Conservation (phyloP, 2,888 invertebrate species). For the Xestia xanthographa region DNA sequence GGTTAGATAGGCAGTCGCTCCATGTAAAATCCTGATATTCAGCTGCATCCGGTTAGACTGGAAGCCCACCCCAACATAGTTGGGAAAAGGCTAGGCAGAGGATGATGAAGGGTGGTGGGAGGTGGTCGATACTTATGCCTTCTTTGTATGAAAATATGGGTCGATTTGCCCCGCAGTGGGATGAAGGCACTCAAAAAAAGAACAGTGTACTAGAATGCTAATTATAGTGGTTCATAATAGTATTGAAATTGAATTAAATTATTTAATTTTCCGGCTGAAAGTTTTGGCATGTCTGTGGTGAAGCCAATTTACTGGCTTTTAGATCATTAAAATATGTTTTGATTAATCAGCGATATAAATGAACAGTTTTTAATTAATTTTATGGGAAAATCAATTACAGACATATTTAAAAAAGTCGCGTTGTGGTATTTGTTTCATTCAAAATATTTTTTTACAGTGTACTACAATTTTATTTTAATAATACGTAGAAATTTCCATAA, state of each 20-base stretch:
- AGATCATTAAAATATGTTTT: constrained; percentile 9
- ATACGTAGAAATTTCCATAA: neutral
- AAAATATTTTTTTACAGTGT: neutral
- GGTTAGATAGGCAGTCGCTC: too few species aligned
- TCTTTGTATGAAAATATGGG: neutral
- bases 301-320: constrained; percentile 1
- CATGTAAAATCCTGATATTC: too few species aligned
- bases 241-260: neutral
- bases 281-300: neutral
- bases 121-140: too few species aligned
- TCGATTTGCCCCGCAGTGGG: neutral
- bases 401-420: neutral
- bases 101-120: too few species aligned
- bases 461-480: neutral
- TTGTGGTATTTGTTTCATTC: neutral
- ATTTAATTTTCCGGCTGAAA: neutral
- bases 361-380: neutral
- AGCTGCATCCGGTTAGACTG: too few species aligned
- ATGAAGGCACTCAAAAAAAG: neutral
- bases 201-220: neutral
- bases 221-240: neutral
- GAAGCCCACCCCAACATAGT: too few species aligned
- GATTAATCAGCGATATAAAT: neutral
- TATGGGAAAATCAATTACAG: neutral
- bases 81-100: too few species aligned